phyloP scores from a whole-genome alignment of 2,797 vertebrate species.

The Oceanodroma leucorhoa region DNA sequence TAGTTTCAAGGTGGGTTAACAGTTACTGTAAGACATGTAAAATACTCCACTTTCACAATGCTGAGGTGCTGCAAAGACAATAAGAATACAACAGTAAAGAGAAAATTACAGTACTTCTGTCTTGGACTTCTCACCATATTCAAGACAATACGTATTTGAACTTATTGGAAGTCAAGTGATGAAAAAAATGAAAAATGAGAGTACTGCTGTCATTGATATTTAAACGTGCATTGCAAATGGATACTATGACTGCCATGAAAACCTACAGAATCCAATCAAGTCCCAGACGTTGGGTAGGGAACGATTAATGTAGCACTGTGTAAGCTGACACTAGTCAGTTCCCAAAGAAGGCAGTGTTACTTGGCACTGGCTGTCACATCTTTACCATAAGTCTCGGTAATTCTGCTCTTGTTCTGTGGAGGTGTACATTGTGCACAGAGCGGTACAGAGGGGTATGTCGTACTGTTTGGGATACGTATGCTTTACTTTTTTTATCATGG shows the following conservation, averaged over 20 bases:
- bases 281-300: neutral
- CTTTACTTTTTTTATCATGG: neutral
- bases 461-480: neutral
- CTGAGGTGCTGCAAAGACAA: neutral
- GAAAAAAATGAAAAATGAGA: neutral
- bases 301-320: neutral
- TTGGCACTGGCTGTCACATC: neutral
- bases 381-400: neutral
- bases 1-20: neutral
- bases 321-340: neutral
- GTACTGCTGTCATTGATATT: neutral
- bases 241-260: neutral
- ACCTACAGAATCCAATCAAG: neutral
- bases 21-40: neutral
- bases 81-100: neutral
- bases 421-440: neutral
- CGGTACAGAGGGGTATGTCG: fast-evolving
- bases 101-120: neutral
- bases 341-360: neutral
- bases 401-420: neutral
- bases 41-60: neutral
- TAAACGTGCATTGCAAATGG: neutral
- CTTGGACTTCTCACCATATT: neutral
- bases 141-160: neutral
- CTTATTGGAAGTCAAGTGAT: neutral